Conservation (phyloP, 2,888 invertebrate genomes). For the Linnaemya tessellans region DNA sequence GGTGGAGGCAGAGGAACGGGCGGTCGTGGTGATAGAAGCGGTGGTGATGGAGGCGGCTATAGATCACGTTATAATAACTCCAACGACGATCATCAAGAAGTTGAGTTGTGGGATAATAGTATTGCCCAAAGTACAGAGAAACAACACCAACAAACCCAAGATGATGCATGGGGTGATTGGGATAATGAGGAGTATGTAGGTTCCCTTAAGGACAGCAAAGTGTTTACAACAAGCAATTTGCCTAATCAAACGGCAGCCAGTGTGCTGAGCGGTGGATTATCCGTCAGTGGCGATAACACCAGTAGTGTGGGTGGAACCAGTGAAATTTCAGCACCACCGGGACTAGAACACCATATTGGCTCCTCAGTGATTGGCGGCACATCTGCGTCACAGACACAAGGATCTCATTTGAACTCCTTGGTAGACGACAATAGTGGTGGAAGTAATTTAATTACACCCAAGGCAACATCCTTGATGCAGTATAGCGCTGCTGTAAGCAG, state of each 20-base stretch:
- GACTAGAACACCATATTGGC: conserved; percentile 83
- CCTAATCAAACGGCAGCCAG: conserved; percentile 80
- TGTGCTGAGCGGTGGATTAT: conserved; percentile 77
- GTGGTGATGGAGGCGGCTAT: conserved; percentile 79
- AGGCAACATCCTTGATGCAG: conserved; percentile 79
- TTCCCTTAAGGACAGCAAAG: conserved; percentile 96
- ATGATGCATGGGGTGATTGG: conserved; percentile 88
- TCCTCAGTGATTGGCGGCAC: conserved; percentile 73
- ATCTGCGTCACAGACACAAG: conserved; percentile 73
- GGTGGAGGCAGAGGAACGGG: conserved; percentile 84
- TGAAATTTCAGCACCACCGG: conserved; percentile 82
- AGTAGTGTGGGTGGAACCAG: conserved; percentile 51
- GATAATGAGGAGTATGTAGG: conserved; percentile 98
- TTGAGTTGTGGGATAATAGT: conserved; percentile 86
- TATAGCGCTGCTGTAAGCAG: conserved; percentile 80
- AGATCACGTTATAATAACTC: conserved; percentile 78
- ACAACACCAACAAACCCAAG: conserved; percentile 79
- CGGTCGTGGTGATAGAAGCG: conserved; percentile 84
- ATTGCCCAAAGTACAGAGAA: conserved; percentile 83
- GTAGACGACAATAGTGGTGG: conserved; percentile 78
- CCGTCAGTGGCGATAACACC: conserved; percentile 68
- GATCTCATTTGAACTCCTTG: conserved; percentile 79
- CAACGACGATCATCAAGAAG: conserved; percentile 83
- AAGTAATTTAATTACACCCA: conserved; percentile 72
- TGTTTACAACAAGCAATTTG: conserved; percentile 89